A percentile compares a stretch with the other conserved stretches of the same genome.
Evolutionary conservation across 2,113 vertebrate species (phyloP).

Genomic region (Psammodynastes pulverulentus): DNA sequence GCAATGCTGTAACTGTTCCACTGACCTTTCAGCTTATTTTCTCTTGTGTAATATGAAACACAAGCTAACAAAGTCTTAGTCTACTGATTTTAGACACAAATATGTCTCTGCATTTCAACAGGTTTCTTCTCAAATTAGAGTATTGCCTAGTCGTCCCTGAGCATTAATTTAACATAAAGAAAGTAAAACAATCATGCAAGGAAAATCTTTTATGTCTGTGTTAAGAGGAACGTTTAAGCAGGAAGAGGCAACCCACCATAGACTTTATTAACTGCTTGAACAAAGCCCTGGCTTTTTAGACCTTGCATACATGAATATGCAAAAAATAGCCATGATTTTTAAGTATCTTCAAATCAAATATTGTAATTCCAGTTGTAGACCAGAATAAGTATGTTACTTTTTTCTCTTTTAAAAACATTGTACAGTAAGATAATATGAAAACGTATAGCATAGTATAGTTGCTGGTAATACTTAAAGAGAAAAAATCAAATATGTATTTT

Average conservation of each 20-base stretch:
- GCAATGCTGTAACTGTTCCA: conserved; percentile 78
- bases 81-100: conserved; percentile 67
- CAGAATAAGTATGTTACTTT: not conserved
- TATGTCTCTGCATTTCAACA: conserved; percentile 56
- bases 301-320: not conserved
- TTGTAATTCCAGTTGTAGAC: not conserved
- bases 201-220: conserved; percentile 11
- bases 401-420: not conserved
- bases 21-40: conserved; percentile 85
- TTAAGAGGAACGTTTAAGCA: not conserved
- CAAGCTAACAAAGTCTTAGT: conserved; percentile 71
- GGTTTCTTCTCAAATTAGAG: conserved; percentile 50
- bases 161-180: conserved; percentile 29
- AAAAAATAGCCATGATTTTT: not conserved
- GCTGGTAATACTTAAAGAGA: not conserved
- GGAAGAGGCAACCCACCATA: not conserved
- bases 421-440: not conserved
- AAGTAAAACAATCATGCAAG: not conserved
- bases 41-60: conserved; percentile 83
- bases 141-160: conserved; percentile 24
- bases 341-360: not conserved
- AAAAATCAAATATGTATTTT: not conserved
- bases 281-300: not conserved
- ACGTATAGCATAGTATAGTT: not conserved
- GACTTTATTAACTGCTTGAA: conserved; percentile 16